A percentile compares a stretch with the other conserved stretches of the same genome.
Conservation (phyloP, 2,888 invertebrate genomes). For the Ferdinandea cuprea region DNA sequence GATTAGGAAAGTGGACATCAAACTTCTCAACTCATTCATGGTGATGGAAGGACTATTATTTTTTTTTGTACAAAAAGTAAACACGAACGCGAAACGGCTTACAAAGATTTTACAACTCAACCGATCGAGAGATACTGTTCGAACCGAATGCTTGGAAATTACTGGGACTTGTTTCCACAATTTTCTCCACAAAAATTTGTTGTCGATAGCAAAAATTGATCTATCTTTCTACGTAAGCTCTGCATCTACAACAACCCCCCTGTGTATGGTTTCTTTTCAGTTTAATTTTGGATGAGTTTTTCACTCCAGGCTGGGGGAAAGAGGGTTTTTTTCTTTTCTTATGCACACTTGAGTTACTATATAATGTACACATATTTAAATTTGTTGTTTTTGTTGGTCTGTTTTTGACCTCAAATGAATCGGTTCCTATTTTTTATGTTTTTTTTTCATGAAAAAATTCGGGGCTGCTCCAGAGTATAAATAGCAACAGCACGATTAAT, state of each 20-base stretch:
- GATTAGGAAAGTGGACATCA: conserved; percentile 89
- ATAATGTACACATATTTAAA: neutral
- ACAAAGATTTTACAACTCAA: conserved; percentile 15
- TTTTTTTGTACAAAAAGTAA: conserved; percentile 1
- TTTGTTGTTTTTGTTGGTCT: conserved; percentile 19
- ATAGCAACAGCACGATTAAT: conserved; percentile 47
- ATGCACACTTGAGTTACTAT: neutral
- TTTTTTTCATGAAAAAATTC: conserved; percentile 4
- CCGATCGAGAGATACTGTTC: conserved; percentile 78
- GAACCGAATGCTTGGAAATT: conserved; percentile 81
- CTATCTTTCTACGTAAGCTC: conserved; percentile 21
- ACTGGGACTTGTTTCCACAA: conserved; percentile 79
- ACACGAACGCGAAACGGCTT: conserved; percentile 34
- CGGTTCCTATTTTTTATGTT: conserved; percentile 25
- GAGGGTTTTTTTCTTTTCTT: neutral
- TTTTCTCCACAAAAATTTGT: conserved; percentile 78
- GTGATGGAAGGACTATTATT: conserved; percentile 71
- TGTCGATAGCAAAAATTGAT: conserved; percentile 39
- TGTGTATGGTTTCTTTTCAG: conserved; percentile 5
- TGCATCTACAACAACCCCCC: conserved; percentile 8
- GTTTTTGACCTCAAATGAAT: conserved; percentile 19
- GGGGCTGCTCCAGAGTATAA: conserved; percentile 35
- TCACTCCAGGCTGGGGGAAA: conserved; percentile 42
- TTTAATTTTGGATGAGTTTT: conserved; percentile 69
- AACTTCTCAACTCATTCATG: conserved; percentile 86